Evolutionary conservation across 2,888 invertebrate species (phyloP), one percentile per base, ranked within the genome.

Genomic region (Belgica antarctica): DNA sequence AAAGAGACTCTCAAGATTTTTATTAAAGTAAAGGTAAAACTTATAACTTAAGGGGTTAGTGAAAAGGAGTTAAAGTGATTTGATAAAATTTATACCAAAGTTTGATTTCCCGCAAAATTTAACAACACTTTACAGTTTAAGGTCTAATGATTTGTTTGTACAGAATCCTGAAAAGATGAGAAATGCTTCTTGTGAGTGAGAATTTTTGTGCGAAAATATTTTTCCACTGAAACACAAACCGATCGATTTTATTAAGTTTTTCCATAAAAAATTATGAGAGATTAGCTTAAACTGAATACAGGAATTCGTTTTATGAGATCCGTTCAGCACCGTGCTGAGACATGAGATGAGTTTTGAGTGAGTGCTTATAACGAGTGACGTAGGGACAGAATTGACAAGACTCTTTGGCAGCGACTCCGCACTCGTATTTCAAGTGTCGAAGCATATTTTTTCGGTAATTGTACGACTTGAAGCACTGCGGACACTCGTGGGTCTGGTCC

Each of bases 381-480:
- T 78, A 80, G 1, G 80, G 77, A 72, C 86, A 86, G 73, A 82
- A 80, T 0, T 80, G 79, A 73, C 86, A 86, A 71, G 79, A 78
- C 73, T 84, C 83, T 59, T 82, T 81, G 0, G 85, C 84, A 72
- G 81, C 80, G 70, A 83, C 82, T 69, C 85, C 85, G 73, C 86
- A 86, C 74, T 86, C 85, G 73, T 83, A 82, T 71, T 82, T 81
- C 73, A 84, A 74, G 74, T 86, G 86, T 12, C 85, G 81, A 71
- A 81, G 81, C 73, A 86, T 79, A 74, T 85, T 85, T 73, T 84
- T 82, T 72, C 84, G 81, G 77, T 85, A 83, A 57, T 83, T 83
- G 75, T 86, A 86, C 47, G 78, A 78, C 74, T 84, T 85, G 52
- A 80, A 79, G 75, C 86, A 86, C n/a, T 80, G 80, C 0, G 82